Conservation (phyloP, 2,888 invertebrate genomes). For the Cryptocephalus primarius region DNA sequence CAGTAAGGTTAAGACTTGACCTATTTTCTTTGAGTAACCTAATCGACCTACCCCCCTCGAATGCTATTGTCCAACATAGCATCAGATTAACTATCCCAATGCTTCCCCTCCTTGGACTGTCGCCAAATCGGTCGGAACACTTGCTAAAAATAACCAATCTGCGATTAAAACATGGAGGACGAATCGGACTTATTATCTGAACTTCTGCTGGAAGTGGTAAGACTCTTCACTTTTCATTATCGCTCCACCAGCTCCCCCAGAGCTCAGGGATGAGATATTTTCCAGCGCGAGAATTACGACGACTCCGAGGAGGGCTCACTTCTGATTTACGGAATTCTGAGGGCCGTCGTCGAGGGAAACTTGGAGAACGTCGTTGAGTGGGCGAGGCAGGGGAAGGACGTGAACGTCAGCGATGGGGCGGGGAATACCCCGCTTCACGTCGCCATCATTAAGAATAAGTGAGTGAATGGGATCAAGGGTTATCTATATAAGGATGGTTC, state of each 20-base stretch:
- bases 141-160: too few species aligned
- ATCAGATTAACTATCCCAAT: too few species aligned
- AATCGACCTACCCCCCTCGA: too few species aligned
- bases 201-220: neutral
- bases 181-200: neutral
- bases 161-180: neutral
- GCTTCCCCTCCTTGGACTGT: too few species aligned
- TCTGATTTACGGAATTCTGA: constrained; percentile 15
- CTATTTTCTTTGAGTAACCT: too few species aligned
- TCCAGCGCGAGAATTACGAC: constrained; percentile 1
- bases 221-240: neutral
- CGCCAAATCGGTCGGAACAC: too few species aligned
- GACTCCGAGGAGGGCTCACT: constrained; percentile 13
- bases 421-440: constrained; percentile 24
- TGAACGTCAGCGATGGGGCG: constrained; percentile 20
- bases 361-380: constrained; percentile 15
- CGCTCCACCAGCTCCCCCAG: neutral
- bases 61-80: too few species aligned
- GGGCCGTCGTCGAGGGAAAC: constrained; percentile 17
- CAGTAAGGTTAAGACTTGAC: too few species aligned
- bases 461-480: constrained; percentile 5
- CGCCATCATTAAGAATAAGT: constrained; percentile 20
- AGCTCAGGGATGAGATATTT: neutral
- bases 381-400: constrained; percentile 12
- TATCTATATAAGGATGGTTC: neutral